These are phyloP conservation scores for Campoletis sonorensis DNA, from an alignment of 1,140 invertebrate species.

Conservation along the genomic window DNA sequence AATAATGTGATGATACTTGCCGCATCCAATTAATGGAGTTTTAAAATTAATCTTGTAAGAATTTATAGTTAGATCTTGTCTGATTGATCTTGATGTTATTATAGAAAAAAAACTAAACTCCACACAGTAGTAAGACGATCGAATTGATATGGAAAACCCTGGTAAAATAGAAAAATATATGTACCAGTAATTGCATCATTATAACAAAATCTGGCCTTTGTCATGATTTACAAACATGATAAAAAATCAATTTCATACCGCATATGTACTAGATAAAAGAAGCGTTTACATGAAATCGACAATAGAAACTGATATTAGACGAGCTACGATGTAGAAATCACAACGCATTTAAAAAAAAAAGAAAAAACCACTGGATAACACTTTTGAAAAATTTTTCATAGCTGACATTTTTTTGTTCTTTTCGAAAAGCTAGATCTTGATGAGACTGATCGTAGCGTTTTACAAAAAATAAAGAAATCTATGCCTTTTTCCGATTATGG, in stretches of 20 bases:
- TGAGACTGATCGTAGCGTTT: no score
- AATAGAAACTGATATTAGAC: no score
- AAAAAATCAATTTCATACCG: neutral
- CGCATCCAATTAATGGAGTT: neutral
- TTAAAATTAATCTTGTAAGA: neutral
- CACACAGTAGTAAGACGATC: neutral
- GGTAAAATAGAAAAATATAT: neutral
- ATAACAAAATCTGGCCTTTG: conserved; percentile 6
- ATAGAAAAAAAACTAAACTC: neutral
- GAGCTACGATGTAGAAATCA: no score
- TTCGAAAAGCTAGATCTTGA: no score
- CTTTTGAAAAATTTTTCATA: no score
- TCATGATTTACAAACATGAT: neutral
- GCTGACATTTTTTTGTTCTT: no score
- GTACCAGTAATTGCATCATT: conserved; percentile 13
- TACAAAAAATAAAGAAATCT: no score
- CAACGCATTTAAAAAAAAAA: no score
- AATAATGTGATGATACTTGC: conserved; percentile 3
- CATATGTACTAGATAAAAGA: neutral
- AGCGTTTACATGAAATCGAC: neutral
- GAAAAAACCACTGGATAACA: no score
- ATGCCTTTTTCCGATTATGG: no score
- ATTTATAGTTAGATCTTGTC: neutral
- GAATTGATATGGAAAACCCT: conserved; percentile 10
- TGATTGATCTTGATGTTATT: neutral